These are phyloP conservation scores for Agrotis ipsilon DNA, from an alignment of 2,888 invertebrate species.

Conservation along the genomic window DNA sequence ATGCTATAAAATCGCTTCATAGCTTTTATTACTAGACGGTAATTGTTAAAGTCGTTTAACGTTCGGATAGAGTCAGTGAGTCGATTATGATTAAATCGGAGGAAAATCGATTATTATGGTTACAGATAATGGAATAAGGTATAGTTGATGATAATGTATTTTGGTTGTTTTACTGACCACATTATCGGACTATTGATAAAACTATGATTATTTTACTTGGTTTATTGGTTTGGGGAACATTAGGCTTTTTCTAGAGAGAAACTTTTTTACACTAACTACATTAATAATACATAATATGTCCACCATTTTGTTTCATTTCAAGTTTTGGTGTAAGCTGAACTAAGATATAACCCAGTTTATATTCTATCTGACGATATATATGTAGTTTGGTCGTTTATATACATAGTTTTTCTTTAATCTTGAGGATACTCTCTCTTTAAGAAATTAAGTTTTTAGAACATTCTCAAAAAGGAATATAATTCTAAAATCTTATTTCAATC, in stretches of 20 bases:
- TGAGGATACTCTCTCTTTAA: too few relatives aligned
- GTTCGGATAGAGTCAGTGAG: slow-evolving; percentile 56
- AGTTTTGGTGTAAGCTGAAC: too few relatives aligned
- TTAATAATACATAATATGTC: not conserved
- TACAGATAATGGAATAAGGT: slow-evolving; percentile 18
- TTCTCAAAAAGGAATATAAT: too few relatives aligned
- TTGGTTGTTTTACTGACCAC: not conserved
- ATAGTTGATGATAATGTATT: slow-evolving; percentile 15
- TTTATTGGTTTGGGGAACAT: not conserved
- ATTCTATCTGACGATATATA: not conserved
- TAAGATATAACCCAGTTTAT: not conserved
- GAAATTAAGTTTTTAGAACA: too few relatives aligned
- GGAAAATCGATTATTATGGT: slow-evolving; percentile 48
- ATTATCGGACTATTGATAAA: not conserved
- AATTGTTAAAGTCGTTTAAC: slow-evolving; percentile 67
- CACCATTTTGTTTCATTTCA: not conserved
- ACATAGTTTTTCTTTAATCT: not conserved
- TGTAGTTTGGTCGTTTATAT: not conserved
- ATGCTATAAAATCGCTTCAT: slow-evolving; percentile 62
- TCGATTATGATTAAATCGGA: slow-evolving; percentile 61
- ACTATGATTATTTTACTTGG: not conserved
- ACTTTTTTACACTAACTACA: not conserved
- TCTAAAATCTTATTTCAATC: too few relatives aligned
- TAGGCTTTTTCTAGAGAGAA: not conserved
- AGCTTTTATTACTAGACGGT: slow-evolving; percentile 64